These are phyloP conservation scores for Ctenoplectra terminalis DNA, from an alignment of 1,140 invertebrate species.

Conservation along the genomic window DNA sequence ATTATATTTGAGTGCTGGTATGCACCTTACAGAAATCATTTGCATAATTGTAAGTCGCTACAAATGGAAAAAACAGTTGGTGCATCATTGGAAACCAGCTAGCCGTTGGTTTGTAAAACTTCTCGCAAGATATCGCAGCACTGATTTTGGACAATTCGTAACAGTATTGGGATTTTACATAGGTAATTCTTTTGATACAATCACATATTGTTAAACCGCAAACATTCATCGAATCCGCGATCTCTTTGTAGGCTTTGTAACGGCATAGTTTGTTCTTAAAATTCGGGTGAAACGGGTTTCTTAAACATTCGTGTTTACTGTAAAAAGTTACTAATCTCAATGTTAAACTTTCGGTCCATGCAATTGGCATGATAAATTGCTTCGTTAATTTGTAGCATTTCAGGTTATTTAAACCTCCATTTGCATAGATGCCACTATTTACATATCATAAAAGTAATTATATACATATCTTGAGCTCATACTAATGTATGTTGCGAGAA, in stretches of 20 bases:
- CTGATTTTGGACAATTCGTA: constrained; percentile 58
- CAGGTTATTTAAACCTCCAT: constrained; percentile 57
- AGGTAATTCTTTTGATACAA: constrained; percentile 67
- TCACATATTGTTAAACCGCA: constrained; percentile 64
- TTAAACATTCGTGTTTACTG: constrained; percentile 73
- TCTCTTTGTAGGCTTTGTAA: constrained; percentile 66
- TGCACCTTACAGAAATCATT: constrained; percentile 41
- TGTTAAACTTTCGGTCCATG: constrained; percentile 69
- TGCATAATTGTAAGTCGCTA: constrained; percentile 4
- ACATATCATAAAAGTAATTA: constrained; percentile 12
- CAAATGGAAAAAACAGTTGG: constrained; percentile 46
- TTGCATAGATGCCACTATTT: constrained; percentile 3
- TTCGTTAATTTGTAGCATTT: constrained; percentile 23
- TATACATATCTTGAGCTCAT: constrained; percentile 3
- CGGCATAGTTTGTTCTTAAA: constrained; percentile 60
- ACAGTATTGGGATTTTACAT: constrained; percentile 63
- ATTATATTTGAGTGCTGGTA: not conserved
- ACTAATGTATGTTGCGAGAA: constrained; percentile 6
- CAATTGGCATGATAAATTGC: constrained; percentile 64
- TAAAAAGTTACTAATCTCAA: constrained; percentile 72
- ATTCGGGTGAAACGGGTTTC: constrained; percentile 68
- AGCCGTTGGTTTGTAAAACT: constrained; percentile 50
- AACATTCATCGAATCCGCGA: constrained; percentile 65
- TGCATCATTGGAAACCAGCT: constrained; percentile 57
- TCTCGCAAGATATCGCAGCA: constrained; percentile 58